Evolutionary conservation across 2,113 vertebrate genomes (phyloP), one percentile per base, ranked within the genome.

Genomic region (Calyptomena viridis): DNA sequence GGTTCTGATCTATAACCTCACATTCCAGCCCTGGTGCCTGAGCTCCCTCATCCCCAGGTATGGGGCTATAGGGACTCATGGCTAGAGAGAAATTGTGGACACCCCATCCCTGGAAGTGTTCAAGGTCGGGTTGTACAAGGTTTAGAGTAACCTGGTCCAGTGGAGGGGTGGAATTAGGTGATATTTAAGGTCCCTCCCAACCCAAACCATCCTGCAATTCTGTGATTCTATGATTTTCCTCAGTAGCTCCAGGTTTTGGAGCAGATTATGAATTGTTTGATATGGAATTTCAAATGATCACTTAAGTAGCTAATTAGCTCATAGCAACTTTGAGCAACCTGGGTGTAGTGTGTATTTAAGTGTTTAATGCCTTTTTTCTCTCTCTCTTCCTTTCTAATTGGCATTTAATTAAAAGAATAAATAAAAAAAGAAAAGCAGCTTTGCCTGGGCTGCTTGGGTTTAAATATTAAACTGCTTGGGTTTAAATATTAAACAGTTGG

Each of bases 371-470:
- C 81, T 78, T 91, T 82, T 76, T 90, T 2, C 25, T 9, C 67
- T 77, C 84, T 40, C 93, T 89, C 85, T 95, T 92, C 83, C 91
- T 90, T 96, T 90, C 95, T 95, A 97, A 97, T 96, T 97, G 95
- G 92, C 77, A 68, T 95, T 97, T 97, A 97, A 97, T 97, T 97
- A 96, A 96, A 97, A 97, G 93, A 95, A 96, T 95, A 97, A 97
- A 97, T 96, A 97, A 96, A 84, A 87, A 78, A 95, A 94, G 82
- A 90, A 91, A 93, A 95, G 87, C 94, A 86, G 96, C 84, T 95
- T 95, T 96, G 73, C 90, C 88, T n/a, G 81, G 60, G 79, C 79
- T 92, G 73, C 89, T 85, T 31, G 87, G 83, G 71, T 92, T 97
- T 96, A 87, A 89, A 74, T 89, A 88, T 88, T 88, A 88, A 81